phyloP scores from a whole-genome alignment of 2,797 vertebrate species.

The Hafferia zeledoni region DNA sequence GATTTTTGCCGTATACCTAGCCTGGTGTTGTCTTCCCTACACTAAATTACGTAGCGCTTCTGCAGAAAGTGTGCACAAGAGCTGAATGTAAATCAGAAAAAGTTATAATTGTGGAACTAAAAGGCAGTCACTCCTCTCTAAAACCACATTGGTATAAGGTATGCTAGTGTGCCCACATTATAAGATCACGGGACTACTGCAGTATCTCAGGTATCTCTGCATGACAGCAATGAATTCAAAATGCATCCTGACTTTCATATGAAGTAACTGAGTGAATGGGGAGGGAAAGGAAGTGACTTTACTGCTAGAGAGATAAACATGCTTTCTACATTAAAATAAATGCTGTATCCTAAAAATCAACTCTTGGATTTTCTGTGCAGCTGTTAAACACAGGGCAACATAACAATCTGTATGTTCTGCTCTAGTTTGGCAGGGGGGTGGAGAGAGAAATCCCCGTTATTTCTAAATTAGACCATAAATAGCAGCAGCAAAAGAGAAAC shows the following conservation, averaged over 20 bases:
- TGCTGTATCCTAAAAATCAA: neutral
- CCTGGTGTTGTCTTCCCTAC: constrained; percentile 30
- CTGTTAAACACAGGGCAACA: neutral
- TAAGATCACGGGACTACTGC: neutral
- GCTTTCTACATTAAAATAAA: neutral
- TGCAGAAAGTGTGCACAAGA: constrained; percentile 50
- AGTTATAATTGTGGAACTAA: neutral
- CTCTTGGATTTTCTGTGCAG: neutral
- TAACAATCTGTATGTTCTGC: neutral
- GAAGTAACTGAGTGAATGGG: neutral
- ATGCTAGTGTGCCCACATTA: neutral
- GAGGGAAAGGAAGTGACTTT: neutral
- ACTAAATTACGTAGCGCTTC: constrained; percentile 70
- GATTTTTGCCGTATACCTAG: neutral
- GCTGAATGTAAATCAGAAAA: constrained; percentile 66
- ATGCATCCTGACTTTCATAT: neutral
- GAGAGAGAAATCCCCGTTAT: neutral
- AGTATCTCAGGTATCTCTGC: neutral
- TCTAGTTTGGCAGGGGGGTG: neutral
- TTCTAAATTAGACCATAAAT: constrained; percentile 29
- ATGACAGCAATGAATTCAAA: neutral
- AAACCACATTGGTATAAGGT: neutral
- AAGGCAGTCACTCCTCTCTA: neutral
- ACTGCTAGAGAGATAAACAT: neutral
- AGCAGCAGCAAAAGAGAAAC: neutral